Percentiles rank a stretch among this genome's conserved stretches.
phyloP scores from a whole-genome alignment of 1,140 invertebrate genomes.

The Aphaenogaster ashmeadi region DNA sequence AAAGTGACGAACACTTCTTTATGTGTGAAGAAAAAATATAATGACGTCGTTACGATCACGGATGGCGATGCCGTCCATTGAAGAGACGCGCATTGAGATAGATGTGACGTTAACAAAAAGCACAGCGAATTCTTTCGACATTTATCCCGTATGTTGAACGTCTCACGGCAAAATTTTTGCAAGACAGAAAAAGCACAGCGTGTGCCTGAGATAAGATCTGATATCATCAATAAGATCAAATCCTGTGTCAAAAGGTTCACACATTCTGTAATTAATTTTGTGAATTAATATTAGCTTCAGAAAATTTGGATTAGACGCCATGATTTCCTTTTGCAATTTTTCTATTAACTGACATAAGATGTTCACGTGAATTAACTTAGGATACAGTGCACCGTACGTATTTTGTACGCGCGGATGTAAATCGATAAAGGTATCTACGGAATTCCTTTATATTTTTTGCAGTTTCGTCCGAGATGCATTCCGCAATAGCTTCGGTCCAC shows the following conservation, averaged over 20 bases:
- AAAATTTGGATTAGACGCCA: background rate
- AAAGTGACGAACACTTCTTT: constrained; percentile 26
- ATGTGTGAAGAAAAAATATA: constrained; percentile 47
- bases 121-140: background rate
- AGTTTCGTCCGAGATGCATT: constrained; percentile 5
- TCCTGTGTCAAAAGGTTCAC: background rate
- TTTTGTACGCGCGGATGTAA: background rate
- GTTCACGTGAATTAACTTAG: background rate
- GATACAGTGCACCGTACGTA: background rate
- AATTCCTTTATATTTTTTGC: background rate
- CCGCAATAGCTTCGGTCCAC: too few species aligned
- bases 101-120: constrained; percentile 20
- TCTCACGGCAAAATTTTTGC: background rate
- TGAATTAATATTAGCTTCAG: background rate
- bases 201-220: background rate
- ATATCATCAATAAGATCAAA: background rate
- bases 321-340: background rate
- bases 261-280: background rate
- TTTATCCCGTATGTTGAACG: background rate
- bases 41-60: constrained; percentile 27
- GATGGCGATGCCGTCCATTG: background rate
- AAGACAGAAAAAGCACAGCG: background rate
- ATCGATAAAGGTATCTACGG: background rate
- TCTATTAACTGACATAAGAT: background rate
- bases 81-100: constrained; percentile 28